Evolutionary conservation across 2,797 vertebrate genomes (phyloP).

Genomic region (Manis javanica): DNA sequence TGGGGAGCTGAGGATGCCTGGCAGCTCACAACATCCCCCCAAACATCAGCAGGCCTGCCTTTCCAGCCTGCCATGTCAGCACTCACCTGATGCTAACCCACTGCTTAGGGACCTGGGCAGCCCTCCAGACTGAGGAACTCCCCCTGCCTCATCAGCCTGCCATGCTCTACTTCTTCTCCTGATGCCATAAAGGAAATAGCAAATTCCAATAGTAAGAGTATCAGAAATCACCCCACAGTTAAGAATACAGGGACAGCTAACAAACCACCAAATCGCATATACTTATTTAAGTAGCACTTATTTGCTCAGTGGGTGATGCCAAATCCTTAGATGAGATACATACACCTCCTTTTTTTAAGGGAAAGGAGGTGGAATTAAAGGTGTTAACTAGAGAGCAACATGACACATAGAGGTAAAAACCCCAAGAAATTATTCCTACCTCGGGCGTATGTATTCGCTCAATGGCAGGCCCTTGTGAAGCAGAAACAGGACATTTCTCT

Average conservation of each 20-base stretch:
- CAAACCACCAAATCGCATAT: neutral
- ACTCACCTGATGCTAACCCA: too few relatives aligned
- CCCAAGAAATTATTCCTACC: neutral
- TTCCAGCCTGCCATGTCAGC: too few relatives aligned
- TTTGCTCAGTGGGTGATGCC: too few relatives aligned
- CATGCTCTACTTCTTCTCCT: too few relatives aligned
- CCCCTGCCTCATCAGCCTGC: neutral
- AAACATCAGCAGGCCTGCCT: neutral
- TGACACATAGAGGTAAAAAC: neutral
- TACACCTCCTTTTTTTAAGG: neutral
- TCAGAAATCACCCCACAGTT: neutral
- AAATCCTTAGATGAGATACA: neutral
- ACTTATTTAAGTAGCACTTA: neutral
- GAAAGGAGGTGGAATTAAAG: neutral
- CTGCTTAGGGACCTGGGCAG: neutral
- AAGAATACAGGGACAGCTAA: neutral
- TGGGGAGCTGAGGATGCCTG: neutral
- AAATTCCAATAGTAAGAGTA: neutral
- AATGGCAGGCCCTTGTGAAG: neutral
- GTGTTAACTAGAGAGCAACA: fast-evolving
- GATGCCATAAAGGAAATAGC: too few relatives aligned
- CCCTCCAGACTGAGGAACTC: fast-evolving
- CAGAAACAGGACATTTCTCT: neutral
- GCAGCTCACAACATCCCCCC: neutral
- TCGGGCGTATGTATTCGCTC: neutral